Evolutionary conservation across 2,797 vertebrate genomes (phyloP).

Genomic region (Amblyopsis hoosieri): DNA sequence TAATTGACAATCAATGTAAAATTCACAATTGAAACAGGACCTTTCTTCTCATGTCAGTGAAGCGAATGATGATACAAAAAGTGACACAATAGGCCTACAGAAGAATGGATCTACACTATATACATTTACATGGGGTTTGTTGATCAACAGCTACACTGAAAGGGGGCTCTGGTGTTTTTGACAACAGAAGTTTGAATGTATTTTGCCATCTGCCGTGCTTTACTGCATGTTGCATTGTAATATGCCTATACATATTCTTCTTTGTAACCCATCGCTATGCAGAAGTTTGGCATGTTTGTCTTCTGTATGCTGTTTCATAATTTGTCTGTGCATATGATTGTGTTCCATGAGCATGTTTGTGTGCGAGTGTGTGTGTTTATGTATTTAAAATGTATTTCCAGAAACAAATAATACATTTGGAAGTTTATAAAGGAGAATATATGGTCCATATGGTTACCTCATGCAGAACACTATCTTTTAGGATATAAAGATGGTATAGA

Average conservation of each 20-base stretch:
- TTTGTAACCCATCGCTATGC: conserved; percentile 26
- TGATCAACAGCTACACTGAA: conserved; percentile 12
- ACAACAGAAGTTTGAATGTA: conserved; percentile 47
- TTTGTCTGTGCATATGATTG: conserved; percentile 18
- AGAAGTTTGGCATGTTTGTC: conserved; percentile 35
- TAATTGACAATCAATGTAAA: conserved; percentile 21
- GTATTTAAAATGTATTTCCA: conserved; percentile 3
- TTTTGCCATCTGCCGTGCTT: conserved; percentile 41
- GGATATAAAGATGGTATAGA: not conserved
- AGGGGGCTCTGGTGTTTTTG: not conserved
- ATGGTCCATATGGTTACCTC: not conserved
- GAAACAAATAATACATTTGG: conserved; percentile 10
- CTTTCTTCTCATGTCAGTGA: not conserved
- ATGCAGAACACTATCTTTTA: conserved; percentile 19
- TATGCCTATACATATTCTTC: conserved; percentile 19
- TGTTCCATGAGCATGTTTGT: conserved; percentile 18
- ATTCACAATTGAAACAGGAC: conserved; percentile 3
- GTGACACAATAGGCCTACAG: not conserved
- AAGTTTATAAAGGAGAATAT: conserved; percentile 9
- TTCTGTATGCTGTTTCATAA: conserved; percentile 16
- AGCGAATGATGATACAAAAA: conserved; percentile 2
- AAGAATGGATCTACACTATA: conserved; percentile 15
- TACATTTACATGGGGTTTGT: conserved; percentile 21
- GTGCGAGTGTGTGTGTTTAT: conserved; percentile 12
- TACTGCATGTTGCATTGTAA: conserved; percentile 60